Evolutionary conservation across 2,888 invertebrate species (phyloP).

Genomic region (Hirtodrosophila alboralis): DNA sequence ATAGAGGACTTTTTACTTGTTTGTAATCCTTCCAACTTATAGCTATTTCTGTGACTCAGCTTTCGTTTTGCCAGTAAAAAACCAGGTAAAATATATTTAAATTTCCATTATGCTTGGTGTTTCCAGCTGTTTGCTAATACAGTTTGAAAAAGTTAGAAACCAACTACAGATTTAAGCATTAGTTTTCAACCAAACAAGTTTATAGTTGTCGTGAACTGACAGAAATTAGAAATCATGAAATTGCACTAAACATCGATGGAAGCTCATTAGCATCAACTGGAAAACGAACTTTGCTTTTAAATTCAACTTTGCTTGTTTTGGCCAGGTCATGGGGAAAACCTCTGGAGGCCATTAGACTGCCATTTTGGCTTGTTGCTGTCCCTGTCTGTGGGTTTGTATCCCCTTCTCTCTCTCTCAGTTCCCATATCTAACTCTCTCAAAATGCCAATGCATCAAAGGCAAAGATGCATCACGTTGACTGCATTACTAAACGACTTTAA

Average conservation of each 20-base stretch:
- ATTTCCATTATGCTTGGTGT: too few relatives aligned
- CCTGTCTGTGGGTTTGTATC: neutral
- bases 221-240: conserved; percentile 11
- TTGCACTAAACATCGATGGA: conserved; percentile 13
- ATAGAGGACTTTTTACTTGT: too few relatives aligned
- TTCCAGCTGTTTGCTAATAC: neutral
- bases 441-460: conserved; percentile 58
- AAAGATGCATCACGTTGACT: conserved; percentile 65
- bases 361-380: conserved; percentile 19
- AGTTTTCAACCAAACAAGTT: neutral
- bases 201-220: neutral
- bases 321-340: conserved; percentile 3
- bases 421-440: conserved; percentile 11
- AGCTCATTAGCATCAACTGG: conserved; percentile 26
- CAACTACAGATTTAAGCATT: neutral
- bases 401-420: neutral
- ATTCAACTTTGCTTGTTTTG: conserved; percentile 17
- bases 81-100: too few relatives aligned
- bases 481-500: conserved; percentile 73
- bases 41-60: too few relatives aligned
- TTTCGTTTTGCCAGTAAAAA: too few relatives aligned
- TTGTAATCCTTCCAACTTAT: too few relatives aligned
- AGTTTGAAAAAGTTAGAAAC: neutral
- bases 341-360: conserved; percentile 26
- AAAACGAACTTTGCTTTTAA: conserved; percentile 25